Evolutionary conservation across 2,888 invertebrate genomes (phyloP), one percentile per base, ranked within the genome.

Genomic region (Sinentomon sp.): DNA sequence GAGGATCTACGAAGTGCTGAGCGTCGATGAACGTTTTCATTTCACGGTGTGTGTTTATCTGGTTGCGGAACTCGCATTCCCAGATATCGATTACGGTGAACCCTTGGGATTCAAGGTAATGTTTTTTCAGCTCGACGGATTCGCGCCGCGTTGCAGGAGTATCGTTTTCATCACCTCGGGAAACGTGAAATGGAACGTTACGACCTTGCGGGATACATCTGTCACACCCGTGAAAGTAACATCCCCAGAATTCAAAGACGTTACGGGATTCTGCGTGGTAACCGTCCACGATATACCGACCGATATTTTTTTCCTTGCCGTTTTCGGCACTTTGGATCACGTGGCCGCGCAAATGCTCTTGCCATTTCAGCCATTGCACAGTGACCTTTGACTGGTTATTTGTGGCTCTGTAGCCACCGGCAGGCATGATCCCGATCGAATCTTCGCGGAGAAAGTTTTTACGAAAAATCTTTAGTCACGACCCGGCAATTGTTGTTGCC

Each of bases 11-110:
- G 5, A 42, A 7, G 17, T n/a, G 6, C 4, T 33, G 17, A 3
- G 13, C 12, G 6, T 36, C n/a, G 4, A 41, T 33, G 21, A 36
- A 44, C 6, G 12, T 1, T 21, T 33, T 34, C 33, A 45, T 14
- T 7, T 30, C 25, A 2, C 6, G 17, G 29, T 40, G 24, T 2
- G 18, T 20, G 19, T 42, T 38, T 3, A 44, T 13, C 28, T 40
- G 14, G 6, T 32, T 7, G 2, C 37, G 30, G 16, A 41, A 44
- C 5, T 43, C 38, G 19, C 42, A 41, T 28, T 44, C 45, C 46
- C 45, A 46, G 7, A 36, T 41, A 10, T 26, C 36, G 1, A 35
- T 26, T 13, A 42, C 39, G 1, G 21, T 33, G 20, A 36, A 43
- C 1, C 44, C 44, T 13, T 21, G 19, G 1, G 19, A 9, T 27